Base-by-base conservation (phyloP, 2,113 vertebrate species). In the Leptocoma aspasia region DNA sequence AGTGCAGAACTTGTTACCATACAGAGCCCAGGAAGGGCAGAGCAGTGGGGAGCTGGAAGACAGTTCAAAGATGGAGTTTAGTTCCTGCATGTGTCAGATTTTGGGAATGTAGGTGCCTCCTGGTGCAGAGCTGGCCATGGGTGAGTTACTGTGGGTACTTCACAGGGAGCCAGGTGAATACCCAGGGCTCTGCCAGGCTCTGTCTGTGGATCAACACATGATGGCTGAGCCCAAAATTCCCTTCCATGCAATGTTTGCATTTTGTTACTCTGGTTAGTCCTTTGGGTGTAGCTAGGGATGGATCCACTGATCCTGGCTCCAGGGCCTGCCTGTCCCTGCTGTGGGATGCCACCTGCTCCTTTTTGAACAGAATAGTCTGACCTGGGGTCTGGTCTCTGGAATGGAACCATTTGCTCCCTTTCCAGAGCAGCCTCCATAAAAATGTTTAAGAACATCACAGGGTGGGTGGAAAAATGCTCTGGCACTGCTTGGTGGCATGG, bases 131-230 rank as follows among this genome's bases (percentile, higher is more conserved):
- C 47, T 10, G 35, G 9, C 13, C 24, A 4, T 2, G 53, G 41
- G 3, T 2, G 5, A 20, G 56, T 73, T 23, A 0, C 41, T 52
- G 84, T 23, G 66, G 33, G 22, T 5, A 0, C 44, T 27, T 27
- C 16, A 6, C 0, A 4, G 53, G 23, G 42, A 33, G 57, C 45
- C 42, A 9, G 2, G 42, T 4, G 53, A 44, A 3, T 3, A 0
- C 9, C 1, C 41, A 17, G 75, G 59, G 80, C 23, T 44, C 50
- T 47, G 92, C 77, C 17, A 3, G 6, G 59, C 63, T 47, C 1
- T 31, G 42, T 1, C n/a, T 17, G 42, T 16, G 8, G 14, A 5
- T 17, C 89, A 56, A 10, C 81, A 19, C 3, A 1, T 0, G 19
- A 0, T 28, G 52, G 37, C 11, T 11, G 42, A 86, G 69, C 69